These are phyloP conservation scores for Torymus tubicola DNA, from an alignment of 2,888 invertebrate genomes.

Conservation along the genomic window DNA sequence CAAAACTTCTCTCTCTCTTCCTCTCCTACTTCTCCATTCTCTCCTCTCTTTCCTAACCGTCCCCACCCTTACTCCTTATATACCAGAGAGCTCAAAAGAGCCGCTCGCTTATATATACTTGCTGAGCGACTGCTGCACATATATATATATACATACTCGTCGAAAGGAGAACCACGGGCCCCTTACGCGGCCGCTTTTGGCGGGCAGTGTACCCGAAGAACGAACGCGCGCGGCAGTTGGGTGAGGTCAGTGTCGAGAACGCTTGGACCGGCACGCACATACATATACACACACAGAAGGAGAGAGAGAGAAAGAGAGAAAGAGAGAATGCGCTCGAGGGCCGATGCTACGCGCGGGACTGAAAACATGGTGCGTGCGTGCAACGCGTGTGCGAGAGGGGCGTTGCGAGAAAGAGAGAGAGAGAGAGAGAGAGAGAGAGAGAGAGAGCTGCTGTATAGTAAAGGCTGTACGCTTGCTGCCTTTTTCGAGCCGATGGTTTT, in stretches of 20 bases:
- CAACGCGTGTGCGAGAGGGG: constrained; percentile 7
- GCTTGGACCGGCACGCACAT: constrained; percentile 63
- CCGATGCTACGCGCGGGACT: constrained; percentile 57
- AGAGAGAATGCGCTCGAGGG: constrained; percentile 56
- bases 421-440: too few species aligned
- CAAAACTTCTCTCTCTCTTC: constrained; percentile 10
- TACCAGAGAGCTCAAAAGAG: too few species aligned
- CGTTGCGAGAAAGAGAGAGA: too few species aligned
- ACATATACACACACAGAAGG: constrained; percentile 22
- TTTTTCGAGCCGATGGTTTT: too few species aligned
- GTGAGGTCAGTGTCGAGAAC: constrained; percentile 75
- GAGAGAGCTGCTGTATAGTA: too few species aligned
- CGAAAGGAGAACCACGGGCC: constrained; percentile 58
- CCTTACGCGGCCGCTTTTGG: constrained; percentile 68
- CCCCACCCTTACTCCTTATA: too few species aligned
- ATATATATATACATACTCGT: too few species aligned
- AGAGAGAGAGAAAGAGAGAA: constrained; percentile 56
- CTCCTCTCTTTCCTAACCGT: too few species aligned
- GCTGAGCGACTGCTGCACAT: too few species aligned
- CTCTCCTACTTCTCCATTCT: background rate
- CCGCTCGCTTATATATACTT: too few species aligned
- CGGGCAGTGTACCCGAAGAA: constrained; percentile 70
- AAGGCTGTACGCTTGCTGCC: too few species aligned
- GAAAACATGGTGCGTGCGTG: constrained; percentile 47
- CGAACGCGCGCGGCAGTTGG: constrained; percentile 67